Evolutionary conservation across 2,888 invertebrate genomes (phyloP).

Genomic region (Philereme transversata): DNA sequence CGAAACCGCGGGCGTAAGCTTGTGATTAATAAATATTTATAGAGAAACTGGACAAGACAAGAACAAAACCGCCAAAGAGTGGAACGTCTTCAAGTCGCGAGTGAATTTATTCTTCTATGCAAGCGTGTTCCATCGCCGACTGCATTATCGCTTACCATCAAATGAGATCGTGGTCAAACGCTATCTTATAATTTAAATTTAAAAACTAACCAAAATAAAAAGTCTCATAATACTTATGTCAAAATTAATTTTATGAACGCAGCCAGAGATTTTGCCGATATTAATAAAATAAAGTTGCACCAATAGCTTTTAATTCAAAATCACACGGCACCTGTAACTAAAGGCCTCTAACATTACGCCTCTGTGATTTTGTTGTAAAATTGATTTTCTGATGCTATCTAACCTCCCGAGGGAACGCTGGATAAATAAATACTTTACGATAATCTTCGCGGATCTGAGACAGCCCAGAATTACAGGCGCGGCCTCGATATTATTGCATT

Average conservation of each 20-base stretch:
- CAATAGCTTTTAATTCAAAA: slow-evolving; percentile 59
- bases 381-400: slow-evolving; percentile 82
- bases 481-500: slow-evolving; percentile 79
- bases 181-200: no score
- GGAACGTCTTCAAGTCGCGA: no score
- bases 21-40: no score
- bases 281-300: slow-evolving; percentile 3
- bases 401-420: slow-evolving; percentile 75
- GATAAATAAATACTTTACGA: slow-evolving; percentile 82
- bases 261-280: background rate
- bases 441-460: slow-evolving; percentile 77
- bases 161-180: no score
- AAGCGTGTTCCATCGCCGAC: no score
- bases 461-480: slow-evolving; percentile 75
- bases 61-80: no score
- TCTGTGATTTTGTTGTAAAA: slow-evolving; percentile 77
- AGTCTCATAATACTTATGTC: no score
- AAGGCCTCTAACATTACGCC: slow-evolving; percentile 72
- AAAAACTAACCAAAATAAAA: no score
- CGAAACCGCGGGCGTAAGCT: no score
- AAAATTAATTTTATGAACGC: background rate
- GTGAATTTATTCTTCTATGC: no score
- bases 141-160: no score
- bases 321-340: slow-evolving; percentile 66
- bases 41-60: no score